Evolutionary conservation across 2,113 vertebrate species (phyloP).

Genomic region (Oxygymnocypris stewartii): DNA sequence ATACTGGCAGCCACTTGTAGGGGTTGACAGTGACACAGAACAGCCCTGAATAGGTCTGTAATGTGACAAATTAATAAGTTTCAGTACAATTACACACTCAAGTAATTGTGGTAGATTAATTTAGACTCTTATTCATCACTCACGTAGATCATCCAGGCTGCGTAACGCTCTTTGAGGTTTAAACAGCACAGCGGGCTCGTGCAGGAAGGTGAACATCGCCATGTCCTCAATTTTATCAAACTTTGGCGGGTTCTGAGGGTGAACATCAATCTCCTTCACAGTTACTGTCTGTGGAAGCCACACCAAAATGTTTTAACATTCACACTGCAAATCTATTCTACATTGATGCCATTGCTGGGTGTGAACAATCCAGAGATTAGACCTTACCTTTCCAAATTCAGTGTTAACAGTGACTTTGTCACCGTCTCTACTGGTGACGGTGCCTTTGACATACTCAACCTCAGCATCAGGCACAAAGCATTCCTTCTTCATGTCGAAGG

Average conservation of each 20-base stretch:
- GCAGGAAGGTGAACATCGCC: constrained; percentile 84
- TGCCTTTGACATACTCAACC: constrained; percentile 81
- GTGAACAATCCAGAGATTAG: too few species aligned
- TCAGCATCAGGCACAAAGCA: constrained; percentile 82
- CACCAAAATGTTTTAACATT: too few species aligned
- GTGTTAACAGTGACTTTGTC: constrained; percentile 81
- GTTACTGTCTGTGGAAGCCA: constrained; percentile 67
- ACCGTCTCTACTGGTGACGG: constrained; percentile 74
- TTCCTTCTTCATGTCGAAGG: constrained; percentile 77
- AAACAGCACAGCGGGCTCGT: constrained; percentile 80
- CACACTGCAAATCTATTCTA: too few species aligned
- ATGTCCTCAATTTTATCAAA: constrained; percentile 83
- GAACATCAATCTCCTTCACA: constrained; percentile 77
- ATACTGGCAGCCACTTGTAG: constrained; percentile 91
- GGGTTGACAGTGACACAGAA: constrained; percentile 85
- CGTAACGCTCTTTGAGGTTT: constrained; percentile 85
- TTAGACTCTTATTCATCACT: constrained; percentile 54
- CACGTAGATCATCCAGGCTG: constrained; percentile 85
- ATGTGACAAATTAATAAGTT: neutral
- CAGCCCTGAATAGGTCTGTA: constrained; percentile 79
- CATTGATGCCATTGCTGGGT: too few species aligned
- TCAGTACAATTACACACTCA: neutral
- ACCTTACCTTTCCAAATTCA: constrained; percentile 73
- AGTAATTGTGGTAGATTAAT: neutral
- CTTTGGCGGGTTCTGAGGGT: constrained; percentile 85